Evolutionary conservation across 2,888 invertebrate genomes (phyloP), one percentile per base, ranked within the genome.

Genomic region (Drosophila buzzatii): DNA sequence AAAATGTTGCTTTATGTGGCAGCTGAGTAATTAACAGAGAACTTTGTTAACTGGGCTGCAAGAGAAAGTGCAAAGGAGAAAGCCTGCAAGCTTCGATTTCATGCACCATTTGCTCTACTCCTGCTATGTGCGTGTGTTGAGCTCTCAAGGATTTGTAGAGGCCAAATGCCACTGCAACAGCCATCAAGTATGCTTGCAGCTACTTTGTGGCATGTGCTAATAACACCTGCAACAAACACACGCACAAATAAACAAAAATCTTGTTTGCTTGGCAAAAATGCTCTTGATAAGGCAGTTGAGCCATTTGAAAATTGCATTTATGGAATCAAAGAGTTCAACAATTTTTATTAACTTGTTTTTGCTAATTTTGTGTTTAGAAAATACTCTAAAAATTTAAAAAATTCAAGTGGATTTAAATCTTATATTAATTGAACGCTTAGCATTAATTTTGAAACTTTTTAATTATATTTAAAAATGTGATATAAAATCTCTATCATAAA

Each of bases 11-110:
- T 56, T 62, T 58, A 49, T 70, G 70, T 58, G 60, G 59, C 62
- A 60, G 55, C 51, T 67, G 71, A 51, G 71, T 64, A 77, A 65
- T 79, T 67, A 67, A 59, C 75, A 62, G 66, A 67, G 70, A 70
- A 52, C 61, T 62, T 70, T 39, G 76, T 63, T 74, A 74, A 74
- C 79, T 49, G 57, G 57, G 45, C 37, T 49, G 12, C 16, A 27
- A 55, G 27, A n/a, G 55, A 27, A 55, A 41, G 41, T 18, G 31
- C 18, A 31, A 10, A 18, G n/a, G n/a, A 31, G 35, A 55, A 4
- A 2, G 49, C 47, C 57, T 35, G 63, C 18, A 42, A 20, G 55
- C 63, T 45, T 62, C 33, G 60, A 70, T 65, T 67, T 73, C 59
- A 59, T 69, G 75, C 69, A 31, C 58, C 70, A 73, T 67, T 70